Base-by-base conservation (phyloP, 2,888 invertebrate genomes). In the Apomyelois bistriatella region DNA sequence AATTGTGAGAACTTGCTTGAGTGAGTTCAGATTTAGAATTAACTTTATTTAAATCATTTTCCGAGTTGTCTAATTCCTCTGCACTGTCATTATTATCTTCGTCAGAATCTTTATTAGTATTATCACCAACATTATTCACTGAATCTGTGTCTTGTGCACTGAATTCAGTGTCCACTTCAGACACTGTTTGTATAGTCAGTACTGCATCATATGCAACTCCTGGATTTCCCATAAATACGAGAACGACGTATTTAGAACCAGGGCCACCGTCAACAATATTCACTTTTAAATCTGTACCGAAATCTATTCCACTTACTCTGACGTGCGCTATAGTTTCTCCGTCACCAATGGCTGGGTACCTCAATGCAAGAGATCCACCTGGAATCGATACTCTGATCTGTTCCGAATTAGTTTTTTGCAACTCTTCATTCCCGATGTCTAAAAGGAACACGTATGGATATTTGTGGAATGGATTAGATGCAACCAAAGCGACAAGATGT, bases 401-500 rank as follows among this genome's bases (percentile, higher is more conserved):
- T 62, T 87, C 85, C n/a, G 82, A 69, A 48, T 74, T 79, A 1
- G 79, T 77, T 43, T 82, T 82, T 54, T 85, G 71, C 22, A 89
- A 58, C 66, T 87, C 89, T 82, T 90, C 90, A 79, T 90, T 90
- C 46, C 90, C 90, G 43, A 89, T 74, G 59, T 90, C 90, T 16
- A 90, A 66, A 28, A 89, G 64, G 57, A 88, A 90, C 42, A 84
- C 81, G 58, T 77, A 88, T 1, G 90, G 90, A 53, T 87, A 89
- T 61, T 85, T 86, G 57, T 85, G 85, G 50, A 85, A 82, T 6
- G 90, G 85, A 67, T 76, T 83, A 0, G 80, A 82, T 8, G 68
- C 55, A 16, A 65, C 62, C 10, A 77, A 54, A 46, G 68, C 62
- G 53, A 72, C 57, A 48, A 78, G 55, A 55, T 79, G 68, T 55